Conservation (phyloP, 2,113 vertebrate species). For the Stercorarius parasiticus region DNA sequence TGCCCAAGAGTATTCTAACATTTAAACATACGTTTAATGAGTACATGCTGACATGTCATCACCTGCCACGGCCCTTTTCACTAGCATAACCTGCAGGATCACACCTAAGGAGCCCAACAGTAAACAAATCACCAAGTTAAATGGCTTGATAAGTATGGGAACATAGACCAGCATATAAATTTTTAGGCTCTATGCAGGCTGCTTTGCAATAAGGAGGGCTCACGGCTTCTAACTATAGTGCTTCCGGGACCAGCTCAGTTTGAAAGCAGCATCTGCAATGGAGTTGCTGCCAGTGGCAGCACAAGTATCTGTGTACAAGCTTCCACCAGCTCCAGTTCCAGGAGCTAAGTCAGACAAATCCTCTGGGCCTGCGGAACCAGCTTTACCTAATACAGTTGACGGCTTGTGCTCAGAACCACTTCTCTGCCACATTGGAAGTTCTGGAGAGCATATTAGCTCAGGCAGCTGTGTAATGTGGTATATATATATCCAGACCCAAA, state of each 20-base stretch:
- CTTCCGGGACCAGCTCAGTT: background rate
- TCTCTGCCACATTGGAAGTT: background rate
- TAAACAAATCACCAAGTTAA: background rate
- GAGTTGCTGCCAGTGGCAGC: background rate
- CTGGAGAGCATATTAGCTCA: background rate
- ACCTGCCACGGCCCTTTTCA: background rate
- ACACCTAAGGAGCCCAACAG: background rate
- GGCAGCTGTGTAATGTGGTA: background rate
- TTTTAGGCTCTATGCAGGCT: background rate
- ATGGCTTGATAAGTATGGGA: background rate
- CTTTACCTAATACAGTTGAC: background rate
- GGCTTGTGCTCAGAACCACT: background rate
- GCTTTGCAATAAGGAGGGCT: background rate
- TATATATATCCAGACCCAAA: background rate
- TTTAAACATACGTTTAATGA: background rate
- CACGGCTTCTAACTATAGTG: accelerated
- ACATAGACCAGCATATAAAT: background rate
- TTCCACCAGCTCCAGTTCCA: background rate
- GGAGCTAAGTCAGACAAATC: background rate
- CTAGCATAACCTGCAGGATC: background rate
- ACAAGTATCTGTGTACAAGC: background rate
- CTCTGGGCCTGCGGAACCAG: background rate
- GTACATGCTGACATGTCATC: background rate
- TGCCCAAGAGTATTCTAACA: background rate
- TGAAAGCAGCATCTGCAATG: background rate